Conservation (phyloP, 2,113 vertebrate genomes). For the Melanostigma gelatinosum region DNA sequence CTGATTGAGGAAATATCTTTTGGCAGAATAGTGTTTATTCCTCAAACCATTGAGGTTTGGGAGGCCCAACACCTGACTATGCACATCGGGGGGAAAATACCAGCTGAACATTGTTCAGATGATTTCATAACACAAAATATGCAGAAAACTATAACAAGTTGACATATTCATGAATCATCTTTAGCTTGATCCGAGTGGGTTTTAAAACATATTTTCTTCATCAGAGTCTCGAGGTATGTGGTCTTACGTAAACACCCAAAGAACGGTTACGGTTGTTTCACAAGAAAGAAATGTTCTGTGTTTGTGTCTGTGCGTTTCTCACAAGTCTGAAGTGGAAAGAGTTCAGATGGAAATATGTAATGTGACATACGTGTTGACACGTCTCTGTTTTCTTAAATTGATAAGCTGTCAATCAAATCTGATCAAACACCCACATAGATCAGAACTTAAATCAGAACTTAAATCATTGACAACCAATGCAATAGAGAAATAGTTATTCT, state of each 20-base stretch:
- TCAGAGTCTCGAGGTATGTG: background rate
- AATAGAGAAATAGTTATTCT: background rate
- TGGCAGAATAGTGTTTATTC: background rate
- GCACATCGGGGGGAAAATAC: too few relatives aligned
- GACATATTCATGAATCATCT: constrained; percentile 7
- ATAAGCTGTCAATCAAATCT: constrained; percentile 2
- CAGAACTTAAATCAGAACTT: background rate
- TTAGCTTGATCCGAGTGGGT: background rate
- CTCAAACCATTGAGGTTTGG: background rate
- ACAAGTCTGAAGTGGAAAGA: background rate
- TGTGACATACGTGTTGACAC: background rate
- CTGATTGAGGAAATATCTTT: background rate
- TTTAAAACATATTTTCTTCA: constrained; percentile 2
- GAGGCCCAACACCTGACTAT: background rate
- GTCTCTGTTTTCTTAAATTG: background rate
- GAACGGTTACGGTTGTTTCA: background rate
- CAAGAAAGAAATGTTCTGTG: background rate
- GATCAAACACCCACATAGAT: background rate
- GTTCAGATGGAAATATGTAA: background rate
- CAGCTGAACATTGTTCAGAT: background rate
- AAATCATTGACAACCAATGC: too few relatives aligned
- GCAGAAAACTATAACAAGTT: background rate
- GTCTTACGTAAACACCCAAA: background rate
- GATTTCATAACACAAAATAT: background rate
- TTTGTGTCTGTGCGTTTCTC: too few relatives aligned